These are phyloP conservation scores for Microcebus murinus DNA, from an alignment of 2,113 vertebrate genomes.

Conservation along the genomic window DNA sequence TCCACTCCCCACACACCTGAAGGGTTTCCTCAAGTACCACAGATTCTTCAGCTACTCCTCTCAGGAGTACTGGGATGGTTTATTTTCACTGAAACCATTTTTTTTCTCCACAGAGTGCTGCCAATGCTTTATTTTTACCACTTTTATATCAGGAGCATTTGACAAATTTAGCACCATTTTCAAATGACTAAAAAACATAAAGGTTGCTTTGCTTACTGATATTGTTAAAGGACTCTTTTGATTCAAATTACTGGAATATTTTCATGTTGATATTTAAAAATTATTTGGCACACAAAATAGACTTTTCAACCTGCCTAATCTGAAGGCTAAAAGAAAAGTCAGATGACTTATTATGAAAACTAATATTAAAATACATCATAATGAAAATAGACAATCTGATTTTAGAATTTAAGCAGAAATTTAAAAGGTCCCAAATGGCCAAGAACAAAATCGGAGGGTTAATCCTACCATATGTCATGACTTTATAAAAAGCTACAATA, in stretches of 20 bases:
- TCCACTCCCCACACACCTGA: neutral
- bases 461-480: neutral
- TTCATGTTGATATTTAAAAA: neutral
- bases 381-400: neutral
- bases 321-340: neutral
- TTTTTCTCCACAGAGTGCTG: neutral
- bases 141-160: neutral
- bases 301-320: neutral
- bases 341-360: neutral
- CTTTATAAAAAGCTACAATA: neutral
- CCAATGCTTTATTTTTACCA: neutral
- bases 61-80: neutral
- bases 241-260: neutral
- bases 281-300: neutral
- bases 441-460: neutral
- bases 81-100: neutral
- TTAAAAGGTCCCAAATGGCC: neutral
- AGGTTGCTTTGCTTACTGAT: neutral
- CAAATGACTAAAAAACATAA: slow-evolving; percentile 33
- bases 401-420: neutral
- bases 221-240: slow-evolving; percentile 1
- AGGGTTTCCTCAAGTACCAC: neutral
- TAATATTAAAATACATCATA: neutral
- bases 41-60: neutral
- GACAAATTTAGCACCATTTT: neutral